Evolutionary conservation across 2,113 vertebrate genomes (phyloP), one percentile per base, ranked within the genome.

Genomic region (Gymnarchus niloticus): DNA sequence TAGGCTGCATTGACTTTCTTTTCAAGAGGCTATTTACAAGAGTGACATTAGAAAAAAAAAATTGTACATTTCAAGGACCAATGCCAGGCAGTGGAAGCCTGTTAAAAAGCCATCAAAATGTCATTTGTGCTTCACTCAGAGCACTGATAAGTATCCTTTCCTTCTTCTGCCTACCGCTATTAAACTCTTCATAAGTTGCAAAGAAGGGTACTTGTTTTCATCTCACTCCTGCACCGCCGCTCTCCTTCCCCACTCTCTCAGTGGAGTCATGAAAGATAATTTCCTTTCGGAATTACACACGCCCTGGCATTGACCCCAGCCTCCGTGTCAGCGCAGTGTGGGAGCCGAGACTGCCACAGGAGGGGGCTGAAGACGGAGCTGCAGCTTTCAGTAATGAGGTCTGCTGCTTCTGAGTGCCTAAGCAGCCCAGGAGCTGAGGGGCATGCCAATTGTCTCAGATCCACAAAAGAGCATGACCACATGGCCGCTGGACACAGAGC

Each of bases 211-310:
- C 84, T 83, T 81, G 80, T 73, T 89, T 90, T 87, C 92, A 89
- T 87, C 61, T 57, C 86, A 85, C 86, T 57, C 57, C 83, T 82
- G 33, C 54, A 80, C 83, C 80, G 7, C 89, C 28, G 69, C 44
- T 46, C 10, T 28, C 48, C 86, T 91, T 28, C 89, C 83, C 81
- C 90, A 87, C 84, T 92, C 90, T 86, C 87, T 92, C 89, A 90
- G 87, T 91, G 91, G 88, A 90, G 90, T 87, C 90, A 92, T 91
- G 90, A 92, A 94, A 94, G 91, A 93, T 94, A 86, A 94, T 95
- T 94, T 94, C 93, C 92, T 93, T 93, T 93, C 93, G 91, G 92
- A 93, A 94, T 94, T 92, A 92, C 92, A 91, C 86, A 85, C 83
- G 90, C 88, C 91, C 86, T 89, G 87, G 87, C 87, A 85, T 86